Evolutionary conservation across 2,888 invertebrate genomes (phyloP).

Genomic region (Tenthredo mesomela): DNA sequence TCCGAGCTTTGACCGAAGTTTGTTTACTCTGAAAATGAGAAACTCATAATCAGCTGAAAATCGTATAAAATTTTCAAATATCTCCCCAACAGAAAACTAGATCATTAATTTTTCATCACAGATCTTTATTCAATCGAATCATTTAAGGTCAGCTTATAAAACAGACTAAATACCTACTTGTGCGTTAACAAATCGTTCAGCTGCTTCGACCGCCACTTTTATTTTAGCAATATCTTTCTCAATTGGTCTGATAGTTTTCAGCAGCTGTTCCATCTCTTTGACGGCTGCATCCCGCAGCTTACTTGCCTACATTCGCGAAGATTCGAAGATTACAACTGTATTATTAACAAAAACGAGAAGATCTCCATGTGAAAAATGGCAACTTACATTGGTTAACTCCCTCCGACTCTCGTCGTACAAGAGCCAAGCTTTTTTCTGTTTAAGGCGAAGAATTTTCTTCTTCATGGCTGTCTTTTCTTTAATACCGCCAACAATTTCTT

Average conservation of each 20-base stretch:
- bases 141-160: neutral
- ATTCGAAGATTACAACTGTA: slow-evolving; percentile 4
- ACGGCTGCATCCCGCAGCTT: slow-evolving; percentile 78
- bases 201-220: slow-evolving; percentile 58
- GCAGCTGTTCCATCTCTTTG: slow-evolving; percentile 77
- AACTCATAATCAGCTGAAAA: neutral
- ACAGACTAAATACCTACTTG: slow-evolving; percentile 63
- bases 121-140: neutral
- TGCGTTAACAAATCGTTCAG: slow-evolving; percentile 60
- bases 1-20: slow-evolving; percentile 58
- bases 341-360: neutral
- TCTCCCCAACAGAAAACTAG: neutral
- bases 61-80: neutral
- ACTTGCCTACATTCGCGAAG: slow-evolving; percentile 66
- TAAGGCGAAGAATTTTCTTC: slow-evolving; percentile 81
- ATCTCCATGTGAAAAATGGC: neutral
- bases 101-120: neutral
- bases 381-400: slow-evolving; percentile 78
- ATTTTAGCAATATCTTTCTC: slow-evolving; percentile 67
- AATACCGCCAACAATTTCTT: slow-evolving; percentile 85
- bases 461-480: slow-evolving; percentile 83
- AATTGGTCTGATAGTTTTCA: slow-evolving; percentile 67
- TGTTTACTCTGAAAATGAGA: slow-evolving; percentile 63
- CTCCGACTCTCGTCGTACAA: slow-evolving; percentile 81
- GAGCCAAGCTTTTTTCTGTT: slow-evolving; percentile 86